Evolutionary conservation across 1,140 invertebrate genomes (phyloP).

Genomic region (Orchestia grillus): DNA sequence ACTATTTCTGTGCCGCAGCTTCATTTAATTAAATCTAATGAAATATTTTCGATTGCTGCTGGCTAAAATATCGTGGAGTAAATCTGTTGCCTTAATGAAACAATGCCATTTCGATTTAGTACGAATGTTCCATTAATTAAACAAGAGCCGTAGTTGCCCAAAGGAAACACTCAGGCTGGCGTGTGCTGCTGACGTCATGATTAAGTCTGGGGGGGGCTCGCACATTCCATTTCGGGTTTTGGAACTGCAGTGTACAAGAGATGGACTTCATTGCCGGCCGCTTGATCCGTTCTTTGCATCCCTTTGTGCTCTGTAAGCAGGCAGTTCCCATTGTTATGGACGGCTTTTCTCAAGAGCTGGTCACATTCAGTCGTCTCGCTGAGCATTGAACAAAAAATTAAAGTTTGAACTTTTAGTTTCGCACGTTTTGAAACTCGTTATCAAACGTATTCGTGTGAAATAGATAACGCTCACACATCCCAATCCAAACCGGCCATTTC

Average conservation of each 20-base stretch:
- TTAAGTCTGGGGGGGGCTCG: background rate
- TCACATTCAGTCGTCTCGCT: background rate
- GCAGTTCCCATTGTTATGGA: background rate
- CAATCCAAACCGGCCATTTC: background rate
- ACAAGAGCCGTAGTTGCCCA: background rate
- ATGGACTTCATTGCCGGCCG: slow-evolving; percentile 19
- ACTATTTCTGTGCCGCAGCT: background rate
- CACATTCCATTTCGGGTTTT: slow-evolving; percentile 4
- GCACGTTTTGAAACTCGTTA: background rate
- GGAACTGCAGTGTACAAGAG: background rate
- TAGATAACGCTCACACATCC: background rate
- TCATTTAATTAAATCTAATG: background rate
- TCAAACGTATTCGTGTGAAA: background rate
- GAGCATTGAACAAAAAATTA: background rate
- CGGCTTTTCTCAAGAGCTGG: background rate
- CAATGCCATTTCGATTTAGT: background rate
- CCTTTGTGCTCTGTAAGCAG: background rate
- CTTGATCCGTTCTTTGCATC: background rate
- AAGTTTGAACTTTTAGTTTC: background rate
- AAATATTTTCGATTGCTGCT: background rate
- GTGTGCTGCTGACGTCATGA: slow-evolving; percentile 28
- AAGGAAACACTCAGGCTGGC: slow-evolving; percentile 2
- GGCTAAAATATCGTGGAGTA: background rate
- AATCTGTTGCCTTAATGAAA: slow-evolving; percentile 1
- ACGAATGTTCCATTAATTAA: slow-evolving; percentile 22